These are phyloP conservation scores for Okapia johnstoni DNA, from an alignment of 2,113 vertebrate genomes.

Conservation along the genomic window DNA sequence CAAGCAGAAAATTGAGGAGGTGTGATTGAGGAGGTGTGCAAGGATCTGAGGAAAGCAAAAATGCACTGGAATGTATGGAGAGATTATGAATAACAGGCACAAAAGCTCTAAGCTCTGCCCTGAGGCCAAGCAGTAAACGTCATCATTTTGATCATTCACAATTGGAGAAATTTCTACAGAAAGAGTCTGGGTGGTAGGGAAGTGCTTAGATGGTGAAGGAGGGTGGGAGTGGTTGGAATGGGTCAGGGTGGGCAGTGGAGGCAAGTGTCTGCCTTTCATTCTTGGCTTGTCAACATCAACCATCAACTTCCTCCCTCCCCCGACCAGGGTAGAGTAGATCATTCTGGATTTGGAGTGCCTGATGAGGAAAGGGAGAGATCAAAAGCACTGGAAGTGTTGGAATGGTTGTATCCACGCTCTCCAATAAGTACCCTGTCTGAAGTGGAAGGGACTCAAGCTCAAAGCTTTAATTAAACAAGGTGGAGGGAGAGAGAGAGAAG, in stretches of 20 bases:
- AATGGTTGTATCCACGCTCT: background rate
- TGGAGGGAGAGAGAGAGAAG: slow-evolving; percentile 21
- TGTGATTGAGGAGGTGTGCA: background rate
- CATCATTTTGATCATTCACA: background rate
- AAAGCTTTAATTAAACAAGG: slow-evolving; percentile 58
- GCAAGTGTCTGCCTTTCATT: background rate
- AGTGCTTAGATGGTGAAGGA: background rate
- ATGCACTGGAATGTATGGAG: background rate
- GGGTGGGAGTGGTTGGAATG: background rate
- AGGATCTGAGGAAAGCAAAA: background rate
- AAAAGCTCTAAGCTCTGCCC: background rate
- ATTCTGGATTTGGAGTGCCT: background rate
- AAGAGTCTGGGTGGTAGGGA: background rate
- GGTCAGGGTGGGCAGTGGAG: background rate
- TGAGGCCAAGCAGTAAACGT: background rate
- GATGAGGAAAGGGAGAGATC: background rate
- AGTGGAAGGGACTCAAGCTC: slow-evolving; percentile 36
- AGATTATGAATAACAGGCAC: background rate
- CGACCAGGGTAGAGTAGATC: background rate
- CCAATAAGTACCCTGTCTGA: background rate
- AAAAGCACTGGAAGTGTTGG: background rate
- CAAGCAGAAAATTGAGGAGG: background rate
- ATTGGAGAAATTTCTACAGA: background rate
- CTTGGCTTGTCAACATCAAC: background rate
- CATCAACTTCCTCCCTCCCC: background rate